Evolutionary conservation across 2,888 invertebrate species (phyloP), one percentile per base, ranked within the genome.

Genomic region (Orthosia gothica): DNA sequence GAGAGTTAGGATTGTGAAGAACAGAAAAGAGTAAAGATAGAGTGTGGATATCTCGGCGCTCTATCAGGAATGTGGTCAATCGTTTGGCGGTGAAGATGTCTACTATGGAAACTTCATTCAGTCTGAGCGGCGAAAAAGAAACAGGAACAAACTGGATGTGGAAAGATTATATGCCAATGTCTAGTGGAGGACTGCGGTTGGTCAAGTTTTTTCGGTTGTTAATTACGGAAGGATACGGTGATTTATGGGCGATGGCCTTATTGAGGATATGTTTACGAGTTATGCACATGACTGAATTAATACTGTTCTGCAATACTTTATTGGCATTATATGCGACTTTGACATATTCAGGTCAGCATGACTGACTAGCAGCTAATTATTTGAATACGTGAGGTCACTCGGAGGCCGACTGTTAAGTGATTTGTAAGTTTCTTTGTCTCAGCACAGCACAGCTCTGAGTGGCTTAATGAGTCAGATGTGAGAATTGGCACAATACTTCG

Each of bases 361-460:
- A 11, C 57, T 69, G 32, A 58, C 58, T 64, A 55, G 52, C 67
- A 49, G 52, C 55, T 70, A 67, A 70, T 79, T 78, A 78, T 67
- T 82, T 52, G 49, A 77, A 82, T 70, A 52, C 72, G 59, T 71
- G 79, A 71, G 69, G 71, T 71, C 83, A 58, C 45, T n/a, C 15
- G 32, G 61, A 83, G 69, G 70, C 67, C 67, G 54, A 49, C 18
- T 63, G 26, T 57, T 57, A 58, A 67, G 65, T 54, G 47, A 68
- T 75, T 58, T 55, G 50, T 70, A 49, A n/a, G 81, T 59, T 83
- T 63, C 82, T 82, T 83, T 83, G 84, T 82, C 63, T 83, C 20
- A 26, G 18, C 26, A 50, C 66, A 40, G 20, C 52, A 45, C n/a
- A 45, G 67, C 26, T 26, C 16, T 61, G 32, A 26, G 45, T 50